These are phyloP conservation scores for Drosophila sulfurigaster DNA, from an alignment of 1,140 invertebrate genomes.

Conservation along the genomic window DNA sequence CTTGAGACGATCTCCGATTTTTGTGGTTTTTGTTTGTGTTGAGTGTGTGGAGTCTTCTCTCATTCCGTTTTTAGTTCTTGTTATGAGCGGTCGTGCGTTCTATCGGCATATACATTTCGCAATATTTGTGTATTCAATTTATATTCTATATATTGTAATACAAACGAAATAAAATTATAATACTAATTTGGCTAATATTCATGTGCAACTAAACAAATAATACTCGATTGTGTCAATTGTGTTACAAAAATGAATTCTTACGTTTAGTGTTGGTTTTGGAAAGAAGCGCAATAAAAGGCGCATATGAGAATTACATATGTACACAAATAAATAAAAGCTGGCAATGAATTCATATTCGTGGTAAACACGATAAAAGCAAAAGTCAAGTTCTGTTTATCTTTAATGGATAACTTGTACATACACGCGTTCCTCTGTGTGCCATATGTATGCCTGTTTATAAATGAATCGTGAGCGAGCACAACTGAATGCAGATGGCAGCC, in stretches of 20 bases:
- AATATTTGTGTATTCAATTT: slow-evolving; percentile 1
- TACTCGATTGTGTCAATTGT: slow-evolving; percentile 1
- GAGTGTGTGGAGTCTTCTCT: slow-evolving; percentile 23
- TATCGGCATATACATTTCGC: slow-evolving; percentile 4
- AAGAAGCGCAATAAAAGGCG: not conserved
- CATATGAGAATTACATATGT: slow-evolving; percentile 26
- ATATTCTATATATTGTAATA: not conserved
- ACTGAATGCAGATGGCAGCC: slow-evolving; percentile 21
- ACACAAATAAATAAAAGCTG: slow-evolving; percentile 28
- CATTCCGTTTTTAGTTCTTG: slow-evolving; percentile 31
- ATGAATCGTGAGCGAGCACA: slow-evolving; percentile 20
- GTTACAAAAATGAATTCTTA: not conserved
- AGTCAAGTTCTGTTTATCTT: slow-evolving; percentile 40
- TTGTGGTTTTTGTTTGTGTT: slow-evolving; percentile 12
- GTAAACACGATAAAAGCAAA: slow-evolving; percentile 38
- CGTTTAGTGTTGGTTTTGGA: not conserved
- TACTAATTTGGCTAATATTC: not conserved
- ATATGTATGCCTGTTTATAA: slow-evolving; percentile 26
- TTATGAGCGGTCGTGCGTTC: slow-evolving; percentile 31
- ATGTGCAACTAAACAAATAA: slow-evolving; percentile 12
- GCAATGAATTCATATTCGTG: slow-evolving; percentile 17
- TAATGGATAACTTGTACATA: slow-evolving; percentile 27
- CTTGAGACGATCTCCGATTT: slow-evolving; percentile 26
- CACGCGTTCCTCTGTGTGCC: slow-evolving; percentile 7
- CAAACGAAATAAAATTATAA: not conserved